Base-by-base conservation (phyloP, 2,797 vertebrate genomes). In the Syndactyla subalaris region DNA sequence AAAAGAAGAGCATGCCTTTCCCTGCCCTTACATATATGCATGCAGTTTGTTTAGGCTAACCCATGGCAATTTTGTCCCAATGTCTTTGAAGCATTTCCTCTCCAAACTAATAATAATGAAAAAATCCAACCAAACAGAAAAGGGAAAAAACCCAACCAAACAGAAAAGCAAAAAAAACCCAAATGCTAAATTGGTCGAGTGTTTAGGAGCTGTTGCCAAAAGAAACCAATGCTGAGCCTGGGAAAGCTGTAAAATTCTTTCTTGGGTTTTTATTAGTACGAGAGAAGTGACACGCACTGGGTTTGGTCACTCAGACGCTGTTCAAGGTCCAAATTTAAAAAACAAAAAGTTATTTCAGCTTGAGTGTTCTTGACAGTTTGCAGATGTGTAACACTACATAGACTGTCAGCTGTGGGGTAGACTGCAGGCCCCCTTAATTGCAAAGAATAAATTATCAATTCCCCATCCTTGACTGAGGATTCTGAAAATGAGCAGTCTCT, bases 181-280 rank as follows among this genome's bases (percentile, higher is more conserved):
- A 18, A 79, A 49, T 0, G 4, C 77, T 88, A 57, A 73, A 68
- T 38, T 29, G 3, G 34, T 57, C 1, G 1, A 79, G 51, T 75
- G 22, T 81, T 88, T 76, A 38, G 39, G 52, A 82, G 32, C 41
- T 29, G n/a, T 85, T 94, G 89, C 67, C 73, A 67, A 70, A 78
- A 90, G 67, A 90, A 90, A 85, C 85, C 38, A 74, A 26, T 3
- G 3, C 21, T 74, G 55, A 82, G 71, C 63, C 71, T 84, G 48
- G 61, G 59, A 73, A 85, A 89, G 27, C 38, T 91, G 52, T 85
- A 87, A 82, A 81, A 82, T 66, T 76, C 2, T 7, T 90, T 95
- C 46, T 81, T 84, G 61, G 24, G 72, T 68, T 90, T 93, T 93
- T 84, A 77, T 78, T 78, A 65, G 71, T 74, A 86, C 49, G 21